Base-by-base conservation (phyloP, 1,140 invertebrate species). In the Heliconius himera region DNA sequence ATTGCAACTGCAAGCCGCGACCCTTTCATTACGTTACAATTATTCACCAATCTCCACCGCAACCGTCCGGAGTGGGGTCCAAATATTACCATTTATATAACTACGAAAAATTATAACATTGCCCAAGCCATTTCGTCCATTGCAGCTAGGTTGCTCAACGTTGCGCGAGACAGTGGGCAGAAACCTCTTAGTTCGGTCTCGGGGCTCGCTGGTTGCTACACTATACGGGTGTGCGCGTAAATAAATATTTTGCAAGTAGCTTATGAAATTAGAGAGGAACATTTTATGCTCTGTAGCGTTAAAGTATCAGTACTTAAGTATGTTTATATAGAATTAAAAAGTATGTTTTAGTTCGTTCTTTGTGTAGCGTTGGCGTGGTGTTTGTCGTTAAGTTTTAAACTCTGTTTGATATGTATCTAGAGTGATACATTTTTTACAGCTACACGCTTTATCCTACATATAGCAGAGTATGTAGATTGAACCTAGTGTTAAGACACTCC, bases 41-140 rank as follows among this genome's bases (percentile, higher is more conserved):
- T 46, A 77, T 78, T 76, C 70, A 54, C 38, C 29, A 71, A 66
- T 66, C 22, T 26, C 60, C 56, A 74, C 71, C 72, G 76, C 22
- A 71, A 77, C 72, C 49, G 22, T 80, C 16, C 51, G 46, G 41
- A 72, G 75, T 73, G 60, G 74, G 78, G 66, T 60, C 76, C 73
- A 74, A 84, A 82, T 82, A 77, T 83, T 41, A 29, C 54, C 20
- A 49, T 51, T 87, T 85, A 83, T 84, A 79, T 85, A 87, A 87
- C 79, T n/a, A 81, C 78, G 80, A 86, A 85, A 84, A 87, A 84
- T 87, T 84, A 85, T 83, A 83, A 78, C 51, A 81, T 85, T 87
- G 81, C 85, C 70, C 75, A 85, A 87, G 78, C 4, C 41, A 13
- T 46, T 46, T 46, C 80, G 77, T 76, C 73, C 72, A 81, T 81